Evolutionary conservation across 2,888 invertebrate genomes (phyloP), one percentile per base, ranked within the genome.

Genomic region (Eristalis tenax): DNA sequence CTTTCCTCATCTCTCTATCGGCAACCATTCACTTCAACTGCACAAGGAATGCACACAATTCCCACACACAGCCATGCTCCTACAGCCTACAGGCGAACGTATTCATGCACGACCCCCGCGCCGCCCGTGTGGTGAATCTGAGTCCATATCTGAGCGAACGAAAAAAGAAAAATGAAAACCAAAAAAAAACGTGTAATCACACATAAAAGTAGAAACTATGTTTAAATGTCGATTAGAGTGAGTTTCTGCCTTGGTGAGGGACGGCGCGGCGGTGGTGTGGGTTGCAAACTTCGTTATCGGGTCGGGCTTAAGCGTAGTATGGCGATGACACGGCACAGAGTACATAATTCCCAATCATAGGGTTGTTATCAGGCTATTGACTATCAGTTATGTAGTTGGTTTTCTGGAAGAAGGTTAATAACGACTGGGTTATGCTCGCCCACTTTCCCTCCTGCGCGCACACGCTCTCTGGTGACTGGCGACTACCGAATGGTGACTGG

Each of bases 191-290:
- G 43, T 18, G 50, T 50, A 50, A 50, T 50, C 50, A 50, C 40
- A 63, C 63, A 77, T 69, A 69, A 77, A 77, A 77, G 63, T 69
- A 69, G 69, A 77, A 77, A 56, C 50, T 77, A 61, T 76, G 66
- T 32, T 76, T 61, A 59, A 76, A 76, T 38, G 76, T 76, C 68
- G 66, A 76, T 76, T 76, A 76, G 68, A 76, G 76, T 43, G 59
- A 15, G 18, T 28, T 15, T 63, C 23, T 43, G 61, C 40, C 43
- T 38, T 18, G 23, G 75, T 32, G 43, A 35, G 43, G 35, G 63
- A 10, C 11, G 59, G 59, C 10, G 26, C n/a, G n/a, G n/a, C n/a
- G n/a, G n/a, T n/a, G n/a, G n/a, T n/a, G 26, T 8, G 13, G 59
- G 59, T 40, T 35, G 64, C 61, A 59, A 66, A 69, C 50, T 69